These are phyloP conservation scores for Laticauda colubrina DNA, from an alignment of 2,113 vertebrate genomes.

Conservation along the genomic window DNA sequence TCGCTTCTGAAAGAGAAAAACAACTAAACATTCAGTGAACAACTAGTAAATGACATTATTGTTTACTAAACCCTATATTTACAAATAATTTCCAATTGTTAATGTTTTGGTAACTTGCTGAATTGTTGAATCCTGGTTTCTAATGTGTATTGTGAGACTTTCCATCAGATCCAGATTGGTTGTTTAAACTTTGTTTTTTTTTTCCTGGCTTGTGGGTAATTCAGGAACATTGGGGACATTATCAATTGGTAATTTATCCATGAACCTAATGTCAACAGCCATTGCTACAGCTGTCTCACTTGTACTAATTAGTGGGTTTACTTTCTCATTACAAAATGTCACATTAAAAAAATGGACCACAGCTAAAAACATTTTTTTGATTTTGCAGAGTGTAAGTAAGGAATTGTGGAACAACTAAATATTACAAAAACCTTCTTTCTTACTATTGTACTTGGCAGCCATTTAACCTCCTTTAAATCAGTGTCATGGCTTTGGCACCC, in stretches of 20 bases:
- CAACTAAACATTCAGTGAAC: not conserved
- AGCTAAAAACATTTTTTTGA: not conserved
- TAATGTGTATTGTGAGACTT: not conserved
- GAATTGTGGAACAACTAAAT: not conserved
- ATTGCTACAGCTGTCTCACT: not conserved
- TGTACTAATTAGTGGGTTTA: not conserved
- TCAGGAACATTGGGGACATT: not conserved
- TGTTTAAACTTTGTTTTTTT: not conserved
- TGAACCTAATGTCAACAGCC: not conserved
- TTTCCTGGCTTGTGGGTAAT: not conserved
- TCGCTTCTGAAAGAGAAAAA: not conserved
- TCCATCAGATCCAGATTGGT: not conserved
- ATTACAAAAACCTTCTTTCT: not conserved
- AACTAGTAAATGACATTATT: not conserved
- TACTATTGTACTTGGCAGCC: not conserved
- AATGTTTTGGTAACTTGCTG: not conserved
- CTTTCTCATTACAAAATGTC: not conserved
- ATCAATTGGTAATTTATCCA: not conserved
- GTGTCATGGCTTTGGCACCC: not conserved
- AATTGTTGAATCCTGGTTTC: not conserved
- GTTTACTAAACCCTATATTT: not conserved
- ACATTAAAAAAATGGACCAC: not conserved
- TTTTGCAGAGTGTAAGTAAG: not conserved
- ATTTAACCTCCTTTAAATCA: not conserved
- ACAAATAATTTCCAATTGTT: not conserved